Base-by-base conservation (phyloP, 2,888 invertebrate genomes). In the Agriopis leucophaearia region DNA sequence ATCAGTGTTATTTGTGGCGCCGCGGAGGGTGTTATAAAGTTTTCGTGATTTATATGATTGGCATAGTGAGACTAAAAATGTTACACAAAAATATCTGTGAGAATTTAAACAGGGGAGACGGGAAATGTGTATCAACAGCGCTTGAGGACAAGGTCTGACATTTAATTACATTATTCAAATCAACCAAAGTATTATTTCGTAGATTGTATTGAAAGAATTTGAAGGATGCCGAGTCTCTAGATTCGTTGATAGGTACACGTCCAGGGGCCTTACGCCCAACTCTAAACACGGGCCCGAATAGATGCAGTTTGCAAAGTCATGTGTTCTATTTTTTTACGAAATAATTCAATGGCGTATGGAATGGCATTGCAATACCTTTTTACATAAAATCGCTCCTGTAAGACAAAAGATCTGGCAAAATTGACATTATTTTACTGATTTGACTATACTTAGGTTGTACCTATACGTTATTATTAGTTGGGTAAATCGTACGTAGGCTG, bases 1-100 rank as follows among this genome's bases (percentile, higher is more conserved):
- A 82, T 69, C 74, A 64, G 74, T 70, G 65, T 70, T 78, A 77
- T 74, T 78, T 78, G 71, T 73, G 74, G 72, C 51, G 50, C 18
- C 60, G 69, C 55, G 71, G 66, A 74, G 64, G 48, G 68, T 57
- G 64, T 66, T 65, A 60, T 59, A 59, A 58, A 62, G 27, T 60
- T 60, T 18, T 9, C 48, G 50, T 61, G 68, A 69, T 69, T 69
- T 69, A 69, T 64, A 35, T 51, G 40, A 69, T 64, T 61, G 57
- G 58, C 58, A 63, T 48, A 66, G 66, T 57, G 48, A 63, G 62
- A 45, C n/a, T 50, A 52, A 59, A 64, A 64, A 64, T 69, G 59
- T 64, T 64, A 59, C 58, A 63, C 45, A 45, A 64, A 62, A 60
- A 64, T 51, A 64, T 51, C 16, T 18, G 47, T 35, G 64, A 52